Evolutionary conservation across 2,113 vertebrate species (phyloP).

Genomic region (Alethe diademata): DNA sequence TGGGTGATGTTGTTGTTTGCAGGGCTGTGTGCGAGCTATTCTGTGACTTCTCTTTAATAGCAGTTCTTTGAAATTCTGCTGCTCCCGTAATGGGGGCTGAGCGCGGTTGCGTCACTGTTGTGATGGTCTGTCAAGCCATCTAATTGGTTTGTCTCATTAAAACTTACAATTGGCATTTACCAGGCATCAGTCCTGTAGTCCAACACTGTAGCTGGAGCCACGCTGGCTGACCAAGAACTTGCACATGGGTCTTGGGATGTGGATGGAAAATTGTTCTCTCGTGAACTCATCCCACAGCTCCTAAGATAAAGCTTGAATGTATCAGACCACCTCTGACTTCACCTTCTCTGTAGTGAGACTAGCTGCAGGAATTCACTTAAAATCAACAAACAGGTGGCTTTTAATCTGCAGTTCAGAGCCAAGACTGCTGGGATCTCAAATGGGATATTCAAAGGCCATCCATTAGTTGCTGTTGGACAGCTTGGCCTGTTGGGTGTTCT

Average conservation of each 20-base stretch:
- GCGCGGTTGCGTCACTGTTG: neutral
- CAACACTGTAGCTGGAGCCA: neutral
- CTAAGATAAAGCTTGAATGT: neutral
- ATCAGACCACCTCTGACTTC: neutral
- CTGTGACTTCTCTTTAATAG: constrained; percentile 56
- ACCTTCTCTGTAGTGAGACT: neutral
- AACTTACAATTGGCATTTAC: neutral
- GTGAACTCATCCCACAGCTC: neutral
- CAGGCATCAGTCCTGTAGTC: constrained; percentile 16
- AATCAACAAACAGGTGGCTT: neutral
- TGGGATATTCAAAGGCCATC: neutral
- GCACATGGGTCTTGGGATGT: neutral
- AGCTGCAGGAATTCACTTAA: neutral
- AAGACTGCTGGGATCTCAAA: neutral
- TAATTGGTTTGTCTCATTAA: constrained; percentile 62
- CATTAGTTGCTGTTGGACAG: neutral
- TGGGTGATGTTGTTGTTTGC: constrained; percentile 59
- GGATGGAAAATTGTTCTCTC: neutral
- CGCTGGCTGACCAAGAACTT: neutral
- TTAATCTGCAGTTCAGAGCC: neutral
- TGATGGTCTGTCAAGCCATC: constrained; percentile 51
- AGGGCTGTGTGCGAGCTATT: constrained; percentile 2
- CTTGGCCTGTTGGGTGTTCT: neutral
- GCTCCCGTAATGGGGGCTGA: neutral
- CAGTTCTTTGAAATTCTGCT: constrained; percentile 50